Percentiles rank a stretch among this genome's conserved stretches.
phyloP scores from a whole-genome alignment of 1,140 invertebrate genomes.

The Drosophila nigrodunni region DNA sequence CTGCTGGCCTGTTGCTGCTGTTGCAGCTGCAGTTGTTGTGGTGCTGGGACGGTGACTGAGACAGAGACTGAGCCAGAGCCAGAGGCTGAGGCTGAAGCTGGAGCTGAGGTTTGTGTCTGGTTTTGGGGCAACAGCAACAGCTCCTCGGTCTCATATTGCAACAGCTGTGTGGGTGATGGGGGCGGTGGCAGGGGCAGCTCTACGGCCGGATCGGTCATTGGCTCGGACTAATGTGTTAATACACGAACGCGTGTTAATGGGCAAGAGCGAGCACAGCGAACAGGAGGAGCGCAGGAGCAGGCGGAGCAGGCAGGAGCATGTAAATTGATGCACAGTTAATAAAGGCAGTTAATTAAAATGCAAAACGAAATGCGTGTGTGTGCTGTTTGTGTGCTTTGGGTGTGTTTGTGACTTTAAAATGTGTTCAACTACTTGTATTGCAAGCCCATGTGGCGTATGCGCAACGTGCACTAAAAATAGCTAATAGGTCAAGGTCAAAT shows the following conservation, averaged over 20 bases:
- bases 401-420: constrained; percentile 23
- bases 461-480: constrained; percentile 54
- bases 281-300: not conserved
- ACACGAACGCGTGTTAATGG: constrained; percentile 54
- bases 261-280: constrained; percentile 12
- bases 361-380: constrained; percentile 25
- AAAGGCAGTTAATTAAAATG: constrained; percentile 74
- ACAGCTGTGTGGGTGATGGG: constrained; percentile 77
- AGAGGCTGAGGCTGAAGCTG: constrained; percentile 11
- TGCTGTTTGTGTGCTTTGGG: constrained; percentile 12
- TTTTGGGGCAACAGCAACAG: constrained; percentile 37
- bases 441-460: constrained; percentile 32
- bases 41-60: constrained; percentile 25
- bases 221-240: constrained; percentile 70
- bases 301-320: constrained; percentile 12
- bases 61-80: constrained; percentile 14
- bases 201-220: not conserved
- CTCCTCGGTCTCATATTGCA: constrained; percentile 69
- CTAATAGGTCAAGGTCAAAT: constrained; percentile 77
- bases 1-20: constrained; percentile 31
- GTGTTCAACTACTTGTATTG: constrained; percentile 6
- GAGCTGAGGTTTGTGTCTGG: constrained; percentile 27
- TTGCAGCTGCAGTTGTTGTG: constrained; percentile 5
- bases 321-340: constrained; percentile 62
- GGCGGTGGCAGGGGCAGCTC: constrained; percentile 78